A percentile compares a stretch with the other conserved stretches of the same genome.
Conservation (phyloP, 2,888 invertebrate species). For the Resseliella maxima region DNA sequence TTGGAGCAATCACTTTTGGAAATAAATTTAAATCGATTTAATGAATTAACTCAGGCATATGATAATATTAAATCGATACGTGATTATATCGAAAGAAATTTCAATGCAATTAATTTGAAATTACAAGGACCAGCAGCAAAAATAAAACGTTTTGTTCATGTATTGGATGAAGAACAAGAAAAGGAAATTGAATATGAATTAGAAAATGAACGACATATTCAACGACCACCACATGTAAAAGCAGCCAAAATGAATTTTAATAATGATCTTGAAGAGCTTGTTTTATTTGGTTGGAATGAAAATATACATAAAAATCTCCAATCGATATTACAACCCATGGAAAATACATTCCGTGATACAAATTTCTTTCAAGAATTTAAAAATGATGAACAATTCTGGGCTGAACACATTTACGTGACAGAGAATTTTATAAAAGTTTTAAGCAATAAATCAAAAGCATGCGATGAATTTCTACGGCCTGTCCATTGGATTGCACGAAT, state of each 20-base stretch:
- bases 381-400: neutral
- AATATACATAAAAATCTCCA: neutral
- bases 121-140: neutral
- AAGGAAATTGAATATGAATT: constrained; percentile 47
- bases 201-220: constrained; percentile 20
- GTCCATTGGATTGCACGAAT: constrained; percentile 51
- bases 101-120: neutral
- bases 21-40: no score
- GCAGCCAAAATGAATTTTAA: neutral
- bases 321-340: no score
- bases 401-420: neutral
- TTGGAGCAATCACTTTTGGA: no score
- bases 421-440: constrained; percentile 18
- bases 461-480: constrained; percentile 40
- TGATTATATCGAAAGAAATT: neutral
- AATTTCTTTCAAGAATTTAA: neutral
- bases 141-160: neutral
- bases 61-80: neutral
- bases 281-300: neutral
- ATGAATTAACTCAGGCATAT: neutral
- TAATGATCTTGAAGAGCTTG: neutral
- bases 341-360: neutral
- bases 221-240: neutral
- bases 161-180: constrained; percentile 55
- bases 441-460: neutral